Conservation (phyloP, 2,797 vertebrate species). For the Pogoniulus pusillus region DNA sequence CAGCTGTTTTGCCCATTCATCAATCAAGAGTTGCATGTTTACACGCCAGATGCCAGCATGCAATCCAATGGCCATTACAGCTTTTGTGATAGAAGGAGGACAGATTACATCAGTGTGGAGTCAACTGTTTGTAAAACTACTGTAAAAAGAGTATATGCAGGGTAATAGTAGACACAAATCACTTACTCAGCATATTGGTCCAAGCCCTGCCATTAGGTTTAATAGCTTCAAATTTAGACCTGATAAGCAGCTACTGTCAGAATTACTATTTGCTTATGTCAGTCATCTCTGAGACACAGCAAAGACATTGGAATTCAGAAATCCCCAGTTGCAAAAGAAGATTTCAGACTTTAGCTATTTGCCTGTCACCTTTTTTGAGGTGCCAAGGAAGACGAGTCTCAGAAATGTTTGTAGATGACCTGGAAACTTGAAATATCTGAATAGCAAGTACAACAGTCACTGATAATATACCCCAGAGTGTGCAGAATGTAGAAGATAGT, state of each 20-base stretch:
- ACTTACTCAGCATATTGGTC: not conserved
- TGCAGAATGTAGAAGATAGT: not conserved
- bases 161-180: not conserved
- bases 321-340: not conserved
- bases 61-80: not conserved
- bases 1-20: not conserved
- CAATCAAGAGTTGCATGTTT: not conserved
- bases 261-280: not conserved
- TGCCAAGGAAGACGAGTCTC: not conserved
- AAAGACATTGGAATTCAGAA: conserved; percentile 1
- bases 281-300: not conserved
- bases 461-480: not conserved
- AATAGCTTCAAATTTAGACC: conserved; percentile 9
- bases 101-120: not conserved
- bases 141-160: not conserved
- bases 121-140: not conserved
- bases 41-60: not conserved
- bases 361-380: conserved; percentile 3
- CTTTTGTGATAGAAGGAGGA: not conserved
- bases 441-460: not conserved
- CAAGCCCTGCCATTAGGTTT: not conserved
- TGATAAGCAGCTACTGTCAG: conserved; percentile 5
- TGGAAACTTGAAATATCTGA: not conserved
- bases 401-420: not conserved
- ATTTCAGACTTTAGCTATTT: conserved; percentile 2